These are phyloP conservation scores for Melierax canorus DNA, from an alignment of 2,113 vertebrate species.

Conservation along the genomic window DNA sequence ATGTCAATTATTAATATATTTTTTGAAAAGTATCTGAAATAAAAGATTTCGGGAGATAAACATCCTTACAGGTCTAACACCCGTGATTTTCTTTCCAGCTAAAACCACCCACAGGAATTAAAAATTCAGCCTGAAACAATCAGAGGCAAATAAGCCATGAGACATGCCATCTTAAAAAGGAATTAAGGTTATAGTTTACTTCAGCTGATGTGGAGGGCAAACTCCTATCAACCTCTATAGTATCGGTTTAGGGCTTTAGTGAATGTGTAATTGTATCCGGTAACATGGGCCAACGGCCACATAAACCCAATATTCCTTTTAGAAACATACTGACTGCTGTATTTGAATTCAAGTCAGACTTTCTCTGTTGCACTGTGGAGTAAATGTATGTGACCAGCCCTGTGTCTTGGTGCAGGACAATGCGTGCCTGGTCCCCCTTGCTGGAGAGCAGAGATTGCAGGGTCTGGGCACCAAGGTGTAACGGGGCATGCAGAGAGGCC, in stretches of 20 bases:
- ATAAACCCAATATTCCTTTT: not conserved
- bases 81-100: not conserved
- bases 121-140: not conserved
- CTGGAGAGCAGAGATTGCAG: not conserved
- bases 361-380: rapidly evolving
- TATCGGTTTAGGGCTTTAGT: not conserved
- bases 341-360: not conserved
- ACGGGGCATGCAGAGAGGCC: rapidly evolving
- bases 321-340: not conserved
- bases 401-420: rapidly evolving
- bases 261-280: rapidly evolving
- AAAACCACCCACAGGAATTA: not conserved
- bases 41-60: not conserved
- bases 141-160: not conserved
- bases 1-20: not conserved
- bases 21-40: not conserved
- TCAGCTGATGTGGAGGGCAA: not conserved
- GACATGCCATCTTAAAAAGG: not conserved
- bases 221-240: not conserved
- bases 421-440: rapidly evolving
- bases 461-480: not conserved
- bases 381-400: rapidly evolving
- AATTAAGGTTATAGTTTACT: not conserved
- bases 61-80: not conserved
- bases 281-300: not conserved